A percentile compares a stretch with the other conserved stretches of the same genome.
Evolutionary conservation across 2,797 vertebrate genomes (phyloP).

Genomic region (Lacerta agilis): DNA sequence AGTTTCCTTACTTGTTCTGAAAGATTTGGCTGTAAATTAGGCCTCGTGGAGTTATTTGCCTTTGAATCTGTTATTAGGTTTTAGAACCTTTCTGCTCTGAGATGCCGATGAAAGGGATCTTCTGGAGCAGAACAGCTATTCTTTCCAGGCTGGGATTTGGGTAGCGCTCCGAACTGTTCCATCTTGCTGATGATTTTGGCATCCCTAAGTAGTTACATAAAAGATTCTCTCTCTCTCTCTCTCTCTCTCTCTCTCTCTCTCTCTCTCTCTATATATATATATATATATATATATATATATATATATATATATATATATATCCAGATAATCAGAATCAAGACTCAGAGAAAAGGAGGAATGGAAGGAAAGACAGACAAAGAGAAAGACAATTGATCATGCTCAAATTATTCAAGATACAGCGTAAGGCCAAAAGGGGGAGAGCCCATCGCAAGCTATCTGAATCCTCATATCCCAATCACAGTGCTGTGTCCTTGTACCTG

Average conservation of each 20-base stretch:
- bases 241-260: not conserved
- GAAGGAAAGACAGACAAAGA: not conserved
- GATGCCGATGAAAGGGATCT: conserved; percentile 36
- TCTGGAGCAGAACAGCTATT: conserved; percentile 27
- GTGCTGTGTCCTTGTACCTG: not conserved
- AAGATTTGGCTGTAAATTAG: conserved; percentile 51
- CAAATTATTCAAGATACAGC: conserved; percentile 1
- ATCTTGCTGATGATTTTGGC: not conserved
- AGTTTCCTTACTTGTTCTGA: conserved; percentile 50
- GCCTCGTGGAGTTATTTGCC: conserved; percentile 45
- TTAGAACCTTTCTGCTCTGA: conserved; percentile 40
- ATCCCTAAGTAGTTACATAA: conserved; percentile 8
- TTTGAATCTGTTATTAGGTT: conserved; percentile 38
- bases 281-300: not conserved
- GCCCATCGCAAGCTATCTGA: not conserved
- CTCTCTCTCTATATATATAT: not conserved
- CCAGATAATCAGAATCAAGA: not conserved
- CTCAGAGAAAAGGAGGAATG: not conserved
- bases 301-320: not conserved
- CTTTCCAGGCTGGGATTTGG: conserved; percentile 9
- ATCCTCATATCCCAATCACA: not conserved
- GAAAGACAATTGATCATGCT: not conserved
- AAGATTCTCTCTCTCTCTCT: not conserved
- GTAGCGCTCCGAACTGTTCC: conserved; percentile 5
- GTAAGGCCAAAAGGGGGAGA: not conserved